Evolutionary conservation across 1,140 invertebrate species (phyloP), one percentile per base, ranked within the genome.

Genomic region (Cylas formicarius): DNA sequence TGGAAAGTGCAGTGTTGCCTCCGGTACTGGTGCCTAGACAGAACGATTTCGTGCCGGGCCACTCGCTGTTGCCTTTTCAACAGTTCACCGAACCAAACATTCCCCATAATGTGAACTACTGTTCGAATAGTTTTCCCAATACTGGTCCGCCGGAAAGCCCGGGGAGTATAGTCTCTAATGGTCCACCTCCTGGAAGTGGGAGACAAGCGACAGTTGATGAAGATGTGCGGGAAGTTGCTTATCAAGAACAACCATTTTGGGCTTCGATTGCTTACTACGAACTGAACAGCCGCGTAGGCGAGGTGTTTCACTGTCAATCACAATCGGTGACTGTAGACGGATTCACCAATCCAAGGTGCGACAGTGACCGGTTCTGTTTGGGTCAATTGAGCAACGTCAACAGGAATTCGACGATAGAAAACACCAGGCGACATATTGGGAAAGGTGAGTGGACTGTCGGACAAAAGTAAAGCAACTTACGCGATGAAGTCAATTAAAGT

Each of bases 381-480:
- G 93, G 93, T 0, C 86, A 96, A 49, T 69, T 97, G 40, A 95
- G 91, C 26, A 97, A 97, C 70, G 92, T 96, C 19, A 97, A 96
- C 67, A 76, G 93, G 44, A 97, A 97, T 68, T 92, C 90, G 8
- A 96, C 92, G 2, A 96, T 97, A 54, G 93, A 97, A 70, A 96
- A 95, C 62, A 97, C 93, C 5, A 75, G 93, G 50, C 76, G 90
- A 60, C 92, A 96, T 63, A 97, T 97, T 71, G 92, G 92, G 18
- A 92, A 90, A 75, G 93, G 95, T 4, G 91, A 97, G 1, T 86
- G 96, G n/a, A n/a, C n/a, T n/a, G n/a, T n/a, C n/a, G n/a, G n/a
- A n/a, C n/a, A n/a, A n/a, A n/a, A n/a, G n/a, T n/a, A n/a, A n/a
- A n/a, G n/a, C n/a, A n/a, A n/a, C n/a, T n/a, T n/a, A n/a, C n/a